Conservation (phyloP, 2,113 vertebrate genomes). For the Suncus etruscus region DNA sequence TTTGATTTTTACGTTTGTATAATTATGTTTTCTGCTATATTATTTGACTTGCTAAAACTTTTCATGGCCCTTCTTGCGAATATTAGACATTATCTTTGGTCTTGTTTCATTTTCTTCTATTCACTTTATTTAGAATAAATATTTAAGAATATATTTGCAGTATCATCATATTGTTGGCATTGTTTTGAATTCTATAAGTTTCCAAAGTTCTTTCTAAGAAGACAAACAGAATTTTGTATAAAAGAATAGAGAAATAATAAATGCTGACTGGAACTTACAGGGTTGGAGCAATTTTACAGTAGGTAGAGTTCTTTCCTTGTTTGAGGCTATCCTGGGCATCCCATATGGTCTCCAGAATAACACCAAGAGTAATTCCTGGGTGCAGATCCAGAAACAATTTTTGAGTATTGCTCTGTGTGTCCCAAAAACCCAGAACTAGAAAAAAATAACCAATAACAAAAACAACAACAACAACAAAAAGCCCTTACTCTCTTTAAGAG, state of each 20-base stretch:
- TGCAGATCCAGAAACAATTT: too few species aligned
- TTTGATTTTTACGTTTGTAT: background rate
- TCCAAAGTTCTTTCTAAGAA: background rate
- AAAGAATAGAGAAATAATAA: background rate
- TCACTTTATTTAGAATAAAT: constrained; percentile 20
- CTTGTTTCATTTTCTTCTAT: background rate
- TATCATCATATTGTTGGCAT: constrained; percentile 46
- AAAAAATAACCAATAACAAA: too few species aligned
- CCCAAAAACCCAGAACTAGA: too few species aligned
- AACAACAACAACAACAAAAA: too few species aligned
- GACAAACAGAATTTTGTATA: background rate
- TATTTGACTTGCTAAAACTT: constrained; percentile 20
- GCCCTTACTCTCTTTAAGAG: background rate
- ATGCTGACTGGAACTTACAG: background rate
- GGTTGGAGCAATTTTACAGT: too few species aligned
- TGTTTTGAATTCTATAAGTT: constrained; percentile 14
- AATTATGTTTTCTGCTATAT: background rate
- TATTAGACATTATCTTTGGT: constrained; percentile 12
- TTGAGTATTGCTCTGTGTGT: too few species aligned
- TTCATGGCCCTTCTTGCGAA: background rate
- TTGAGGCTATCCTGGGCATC: too few species aligned
- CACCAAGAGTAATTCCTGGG: too few species aligned
- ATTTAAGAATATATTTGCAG: background rate
- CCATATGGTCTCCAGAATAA: too few species aligned
- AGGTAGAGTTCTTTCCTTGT: too few species aligned